These are phyloP conservation scores for Acleris emargana DNA, from an alignment of 2,888 invertebrate species.

Conservation along the genomic window DNA sequence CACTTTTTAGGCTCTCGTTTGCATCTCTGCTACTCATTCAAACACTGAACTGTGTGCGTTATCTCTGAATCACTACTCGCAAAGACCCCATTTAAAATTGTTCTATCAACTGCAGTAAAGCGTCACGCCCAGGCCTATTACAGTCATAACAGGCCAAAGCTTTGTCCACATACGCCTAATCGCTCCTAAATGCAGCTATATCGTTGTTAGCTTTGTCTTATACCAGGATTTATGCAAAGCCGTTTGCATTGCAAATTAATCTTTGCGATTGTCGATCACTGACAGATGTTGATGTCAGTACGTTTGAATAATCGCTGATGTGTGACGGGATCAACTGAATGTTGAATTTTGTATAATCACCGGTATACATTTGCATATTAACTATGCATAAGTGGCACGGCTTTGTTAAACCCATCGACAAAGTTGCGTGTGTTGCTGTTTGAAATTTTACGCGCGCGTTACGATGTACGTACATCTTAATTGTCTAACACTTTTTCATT, in stretches of 20 bases:
- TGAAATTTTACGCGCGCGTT: too few species aligned
- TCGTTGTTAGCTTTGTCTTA: conserved; percentile 54
- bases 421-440: too few species aligned
- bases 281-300: conserved; percentile 66
- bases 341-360: conserved; percentile 7
- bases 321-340: conserved; percentile 42
- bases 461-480: too few species aligned
- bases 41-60: too few species aligned
- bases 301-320: conserved; percentile 62
- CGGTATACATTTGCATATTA: conserved; percentile 1
- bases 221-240: conserved; percentile 63
- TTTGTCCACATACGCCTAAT: not conserved
- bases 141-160: not conserved
- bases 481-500: too few species aligned
- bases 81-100: too few species aligned
- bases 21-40: too few species aligned
- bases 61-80: too few species aligned
- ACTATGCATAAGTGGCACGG: not conserved
- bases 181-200: conserved; percentile 7
- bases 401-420: not conserved
- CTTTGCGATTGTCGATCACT: conserved; percentile 59
- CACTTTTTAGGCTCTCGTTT: too few species aligned
- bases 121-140: not conserved
- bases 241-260: conserved; percentile 67
- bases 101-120: not conserved